Conservation (phyloP, 2,113 vertebrate species). For the Egretta garzetta region DNA sequence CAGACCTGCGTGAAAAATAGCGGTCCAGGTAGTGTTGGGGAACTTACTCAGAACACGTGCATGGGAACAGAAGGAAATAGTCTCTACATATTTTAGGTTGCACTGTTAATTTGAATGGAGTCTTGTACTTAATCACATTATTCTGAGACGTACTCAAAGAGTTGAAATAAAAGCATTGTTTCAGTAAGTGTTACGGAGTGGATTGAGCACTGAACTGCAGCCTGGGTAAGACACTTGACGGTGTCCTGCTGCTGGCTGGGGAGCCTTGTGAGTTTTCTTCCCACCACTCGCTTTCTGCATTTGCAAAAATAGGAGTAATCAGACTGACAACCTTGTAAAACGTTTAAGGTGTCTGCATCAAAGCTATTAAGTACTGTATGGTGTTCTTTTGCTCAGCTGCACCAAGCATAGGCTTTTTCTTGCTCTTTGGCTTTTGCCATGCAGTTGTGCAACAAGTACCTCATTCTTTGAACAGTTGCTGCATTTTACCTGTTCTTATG, state of each 20-base stretch:
- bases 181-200: too few species aligned
- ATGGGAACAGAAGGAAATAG: neutral
- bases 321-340: neutral
- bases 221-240: accelerated
- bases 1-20: neutral
- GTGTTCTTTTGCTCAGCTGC: neutral
- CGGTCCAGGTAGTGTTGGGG: accelerated
- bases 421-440: neutral
- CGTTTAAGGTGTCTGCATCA: neutral
- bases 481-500: neutral
- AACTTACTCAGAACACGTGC: neutral
- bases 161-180: neutral
- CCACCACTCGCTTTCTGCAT: accelerated
- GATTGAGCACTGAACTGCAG: neutral
- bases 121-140: neutral
- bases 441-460: neutral
- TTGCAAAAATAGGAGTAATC: neutral
- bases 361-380: neutral
- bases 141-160: neutral
- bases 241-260: neutral
- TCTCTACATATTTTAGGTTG: neutral
- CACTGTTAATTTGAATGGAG: neutral
- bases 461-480: neutral
- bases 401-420: neutral
- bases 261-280: neutral